These are phyloP conservation scores for Poicephalus meyeri DNA, from an alignment of 2,113 vertebrate species.

Conservation along the genomic window DNA sequence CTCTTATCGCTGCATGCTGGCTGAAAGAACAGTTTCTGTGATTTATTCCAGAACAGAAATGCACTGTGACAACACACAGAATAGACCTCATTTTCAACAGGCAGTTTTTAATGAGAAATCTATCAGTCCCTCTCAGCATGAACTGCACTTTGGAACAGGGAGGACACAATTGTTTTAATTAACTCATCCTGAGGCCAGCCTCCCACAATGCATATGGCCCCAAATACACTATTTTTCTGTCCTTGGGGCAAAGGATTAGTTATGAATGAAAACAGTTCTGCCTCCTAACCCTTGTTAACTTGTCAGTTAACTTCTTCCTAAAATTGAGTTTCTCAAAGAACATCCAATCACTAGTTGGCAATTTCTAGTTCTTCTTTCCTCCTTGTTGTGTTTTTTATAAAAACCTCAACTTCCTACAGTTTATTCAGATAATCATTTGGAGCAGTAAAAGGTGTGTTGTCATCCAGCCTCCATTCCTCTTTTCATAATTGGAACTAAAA, in stretches of 20 bases:
- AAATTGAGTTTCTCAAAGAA: background rate
- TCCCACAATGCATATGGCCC: background rate
- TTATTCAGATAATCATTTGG: background rate
- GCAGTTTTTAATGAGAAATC: slow-evolving; percentile 21
- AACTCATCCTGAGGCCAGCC: background rate
- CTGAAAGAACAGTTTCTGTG: background rate
- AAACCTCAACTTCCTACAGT: rapidly evolving
- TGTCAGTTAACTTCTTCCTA: background rate
- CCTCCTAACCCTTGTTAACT: background rate
- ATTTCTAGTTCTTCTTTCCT: background rate
- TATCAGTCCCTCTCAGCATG: background rate
- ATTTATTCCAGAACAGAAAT: background rate
- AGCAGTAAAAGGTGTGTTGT: background rate
- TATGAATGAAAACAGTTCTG: background rate
- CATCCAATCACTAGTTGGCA: background rate
- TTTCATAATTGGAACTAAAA: background rate
- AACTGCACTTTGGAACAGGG: background rate
- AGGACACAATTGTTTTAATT: background rate
- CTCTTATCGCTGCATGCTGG: background rate
- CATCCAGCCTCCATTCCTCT: background rate
- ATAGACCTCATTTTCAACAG: background rate
- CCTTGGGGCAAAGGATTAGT: background rate
- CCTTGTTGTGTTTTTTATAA: background rate
- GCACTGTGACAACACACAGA: background rate
- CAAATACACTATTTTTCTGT: background rate